Percentiles rank a stretch among this genome's conserved stretches.
phyloP scores from a whole-genome alignment of 1,140 invertebrate genomes.

The Asbolus verrucosus region DNA sequence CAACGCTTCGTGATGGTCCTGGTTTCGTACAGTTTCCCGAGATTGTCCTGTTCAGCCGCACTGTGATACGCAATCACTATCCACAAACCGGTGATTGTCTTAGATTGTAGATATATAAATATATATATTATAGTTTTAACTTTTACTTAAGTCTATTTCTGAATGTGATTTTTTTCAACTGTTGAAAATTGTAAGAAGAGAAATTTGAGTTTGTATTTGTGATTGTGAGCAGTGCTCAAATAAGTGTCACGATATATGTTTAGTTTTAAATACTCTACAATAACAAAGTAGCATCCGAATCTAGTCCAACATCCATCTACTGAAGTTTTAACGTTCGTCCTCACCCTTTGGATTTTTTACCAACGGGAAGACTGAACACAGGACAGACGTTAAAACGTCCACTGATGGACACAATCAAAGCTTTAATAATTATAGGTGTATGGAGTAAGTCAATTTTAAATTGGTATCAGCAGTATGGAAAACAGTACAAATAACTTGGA shows the following conservation, averaged over 20 bases:
- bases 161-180: slow-evolving; percentile 62
- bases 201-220: slow-evolving; percentile 59
- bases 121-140: slow-evolving; percentile 55
- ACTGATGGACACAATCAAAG: slow-evolving; percentile 37
- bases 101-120: slow-evolving; percentile 59
- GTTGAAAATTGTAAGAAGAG: slow-evolving; percentile 60
- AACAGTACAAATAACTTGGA: slow-evolving; percentile 54
- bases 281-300: slow-evolving; percentile 48
- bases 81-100: slow-evolving; percentile 49
- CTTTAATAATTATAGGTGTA: slow-evolving; percentile 50
- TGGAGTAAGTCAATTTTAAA: slow-evolving; percentile 43
- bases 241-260: slow-evolving; percentile 54
- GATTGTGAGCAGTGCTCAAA: slow-evolving; percentile 58
- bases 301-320: slow-evolving; percentile 31
- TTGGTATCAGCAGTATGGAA: slow-evolving; percentile 39
- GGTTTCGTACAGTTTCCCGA: slow-evolving; percentile 23
- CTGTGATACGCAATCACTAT: slow-evolving; percentile 58
- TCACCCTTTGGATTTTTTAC: background rate
- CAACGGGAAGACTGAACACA: slow-evolving; percentile 25
- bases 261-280: slow-evolving; percentile 48
- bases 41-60: slow-evolving; percentile 63
- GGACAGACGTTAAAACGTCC: background rate
- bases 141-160: slow-evolving; percentile 60
- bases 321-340: background rate
- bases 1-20: slow-evolving; percentile 31